These are phyloP conservation scores for Strigamia transsilvanica DNA, from an alignment of 2,888 invertebrate species.

Conservation along the genomic window DNA sequence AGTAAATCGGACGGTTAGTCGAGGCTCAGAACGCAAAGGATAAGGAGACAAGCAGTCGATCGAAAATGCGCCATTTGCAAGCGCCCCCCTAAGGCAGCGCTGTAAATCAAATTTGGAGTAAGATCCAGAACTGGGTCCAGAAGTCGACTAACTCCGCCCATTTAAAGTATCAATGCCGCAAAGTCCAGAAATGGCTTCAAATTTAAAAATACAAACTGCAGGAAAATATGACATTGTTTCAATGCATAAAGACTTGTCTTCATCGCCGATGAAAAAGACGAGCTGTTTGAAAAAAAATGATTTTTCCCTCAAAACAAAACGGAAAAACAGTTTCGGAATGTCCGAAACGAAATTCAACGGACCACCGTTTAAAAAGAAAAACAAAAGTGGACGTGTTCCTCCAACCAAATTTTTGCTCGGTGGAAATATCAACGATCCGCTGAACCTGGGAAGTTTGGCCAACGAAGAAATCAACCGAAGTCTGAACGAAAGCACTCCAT, in stretches of 20 bases:
- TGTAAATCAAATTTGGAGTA: slow-evolving; percentile 47
- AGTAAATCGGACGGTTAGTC: not conserved
- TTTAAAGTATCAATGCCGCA: slow-evolving; percentile 1
- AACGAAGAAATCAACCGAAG: slow-evolving; percentile 65
- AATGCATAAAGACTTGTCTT: slow-evolving; percentile 29
- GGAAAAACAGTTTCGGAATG: slow-evolving; percentile 39
- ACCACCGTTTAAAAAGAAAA: slow-evolving; percentile 13
- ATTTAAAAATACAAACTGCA: slow-evolving; percentile 50
- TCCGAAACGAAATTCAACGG: not conserved
- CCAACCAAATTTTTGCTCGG: slow-evolving; percentile 94
- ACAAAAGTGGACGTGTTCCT: slow-evolving; percentile 68
- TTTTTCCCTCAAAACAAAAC: slow-evolving; percentile 24
- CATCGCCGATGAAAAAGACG: slow-evolving; percentile 26
- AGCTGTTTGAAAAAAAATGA: slow-evolving; percentile 12
- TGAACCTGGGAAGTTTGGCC: slow-evolving; percentile 88
- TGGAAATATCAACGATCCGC: slow-evolving; percentile 93
- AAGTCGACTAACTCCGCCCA: slow-evolving; percentile 21
- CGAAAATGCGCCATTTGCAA: slow-evolving; percentile 52
- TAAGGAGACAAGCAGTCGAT: slow-evolving; percentile 70
- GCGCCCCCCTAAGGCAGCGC: slow-evolving; percentile 50
- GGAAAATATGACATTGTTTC: slow-evolving; percentile 34
- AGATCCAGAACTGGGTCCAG: not conserved
- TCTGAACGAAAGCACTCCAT: slow-evolving; percentile 75
- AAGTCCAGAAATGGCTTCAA: slow-evolving; percentile 50
- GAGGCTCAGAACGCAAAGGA: slow-evolving; percentile 70